phyloP scores from a whole-genome alignment of 2,888 invertebrate genomes.

The Ethmia dodecea region DNA sequence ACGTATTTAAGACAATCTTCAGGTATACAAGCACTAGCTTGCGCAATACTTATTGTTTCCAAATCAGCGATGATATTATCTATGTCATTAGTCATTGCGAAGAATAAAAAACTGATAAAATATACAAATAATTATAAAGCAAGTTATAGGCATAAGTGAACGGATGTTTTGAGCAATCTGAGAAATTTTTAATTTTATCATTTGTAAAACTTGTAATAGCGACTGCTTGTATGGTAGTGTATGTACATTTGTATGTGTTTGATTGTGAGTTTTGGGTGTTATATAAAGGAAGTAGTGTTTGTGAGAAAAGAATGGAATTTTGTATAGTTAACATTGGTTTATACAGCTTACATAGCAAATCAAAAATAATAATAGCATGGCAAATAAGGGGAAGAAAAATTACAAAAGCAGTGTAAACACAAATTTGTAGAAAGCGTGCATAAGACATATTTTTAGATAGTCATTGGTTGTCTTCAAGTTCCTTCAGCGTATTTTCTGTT shows the following conservation, averaged over 20 bases:
- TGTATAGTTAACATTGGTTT: neutral
- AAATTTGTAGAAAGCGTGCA: neutral
- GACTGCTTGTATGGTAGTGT: too few relatives aligned
- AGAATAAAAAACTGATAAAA: too few relatives aligned
- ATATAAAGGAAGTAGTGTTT: too few relatives aligned
- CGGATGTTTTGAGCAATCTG: too few relatives aligned
- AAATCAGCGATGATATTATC: neutral
- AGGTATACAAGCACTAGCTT: neutral
- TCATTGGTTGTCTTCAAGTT: neutral
- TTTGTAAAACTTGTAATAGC: too few relatives aligned
- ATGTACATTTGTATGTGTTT: too few relatives aligned
- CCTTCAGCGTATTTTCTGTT: neutral
- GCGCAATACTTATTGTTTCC: neutral
- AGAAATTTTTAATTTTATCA: too few relatives aligned
- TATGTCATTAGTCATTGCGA: neutral
- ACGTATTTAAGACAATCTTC: neutral
- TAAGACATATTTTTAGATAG: neutral
- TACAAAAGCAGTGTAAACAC: neutral
- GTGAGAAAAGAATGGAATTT: neutral
- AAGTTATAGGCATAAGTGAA: neutral
- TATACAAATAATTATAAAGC: neutral
- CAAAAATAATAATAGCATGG: neutral
- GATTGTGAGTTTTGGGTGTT: too few relatives aligned
- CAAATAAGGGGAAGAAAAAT: neutral
- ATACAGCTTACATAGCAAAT: neutral